phyloP scores from a whole-genome alignment of 2,797 vertebrate genomes.

The Premnoplex brunnescens region DNA sequence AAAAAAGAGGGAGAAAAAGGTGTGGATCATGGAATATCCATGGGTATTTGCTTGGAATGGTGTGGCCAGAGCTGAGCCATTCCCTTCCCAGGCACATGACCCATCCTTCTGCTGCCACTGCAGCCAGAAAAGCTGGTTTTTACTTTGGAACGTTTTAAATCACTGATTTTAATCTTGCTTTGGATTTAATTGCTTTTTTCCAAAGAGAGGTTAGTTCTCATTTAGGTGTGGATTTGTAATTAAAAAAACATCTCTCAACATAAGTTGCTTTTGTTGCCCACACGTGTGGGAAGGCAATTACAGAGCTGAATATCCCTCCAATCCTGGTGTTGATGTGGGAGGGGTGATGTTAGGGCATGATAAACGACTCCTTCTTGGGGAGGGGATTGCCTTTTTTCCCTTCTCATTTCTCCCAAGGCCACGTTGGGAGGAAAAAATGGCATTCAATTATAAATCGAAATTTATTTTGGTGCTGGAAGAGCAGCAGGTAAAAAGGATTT shows the following conservation, averaged over 20 bases:
- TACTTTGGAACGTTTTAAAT: background rate
- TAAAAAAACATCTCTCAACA: background rate
- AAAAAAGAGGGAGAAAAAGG: background rate
- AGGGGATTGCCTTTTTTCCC: slow-evolving; percentile 13
- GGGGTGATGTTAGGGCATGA: slow-evolving; percentile 15
- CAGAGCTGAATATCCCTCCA: slow-evolving; percentile 16
- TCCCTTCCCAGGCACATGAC: background rate
- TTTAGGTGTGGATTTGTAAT: slow-evolving; percentile 22
- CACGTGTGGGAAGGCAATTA: background rate
- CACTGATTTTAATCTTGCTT: slow-evolving; percentile 1
- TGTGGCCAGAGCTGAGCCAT: rapidly evolving
- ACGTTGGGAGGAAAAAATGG: background rate
- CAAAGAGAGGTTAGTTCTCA: background rate
- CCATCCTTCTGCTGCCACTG: background rate
- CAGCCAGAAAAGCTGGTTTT: background rate
- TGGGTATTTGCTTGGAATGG: rapidly evolving
- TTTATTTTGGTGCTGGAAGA: background rate
- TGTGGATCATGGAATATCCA: rapidly evolving
- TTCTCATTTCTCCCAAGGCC: background rate
- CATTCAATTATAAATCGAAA: background rate
- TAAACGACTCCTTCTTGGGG: background rate
- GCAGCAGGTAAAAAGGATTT: background rate
- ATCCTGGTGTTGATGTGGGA: background rate
- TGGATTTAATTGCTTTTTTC: background rate
- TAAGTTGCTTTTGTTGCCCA: background rate